Evolutionary conservation across 2,113 vertebrate genomes (phyloP), one percentile per base, ranked within the genome.

Genomic region (Megaceryle torquata): DNA sequence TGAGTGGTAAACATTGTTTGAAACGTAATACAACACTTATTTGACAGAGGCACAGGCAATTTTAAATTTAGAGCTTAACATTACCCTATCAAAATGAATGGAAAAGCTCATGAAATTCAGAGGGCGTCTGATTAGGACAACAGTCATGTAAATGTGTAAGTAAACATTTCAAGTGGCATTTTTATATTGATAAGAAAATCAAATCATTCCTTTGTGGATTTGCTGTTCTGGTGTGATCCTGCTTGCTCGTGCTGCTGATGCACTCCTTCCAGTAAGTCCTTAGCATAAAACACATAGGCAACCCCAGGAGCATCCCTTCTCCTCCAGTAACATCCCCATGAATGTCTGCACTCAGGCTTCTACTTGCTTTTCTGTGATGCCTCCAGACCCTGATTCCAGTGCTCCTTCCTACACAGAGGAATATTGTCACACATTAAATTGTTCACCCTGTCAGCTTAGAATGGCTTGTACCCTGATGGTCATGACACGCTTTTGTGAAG

Each of bases 1-100:
- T 39, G 57, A 92, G 39, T 39, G 57, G 35, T 82, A 95, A 94
- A 95, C 71, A 74, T 46, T 87, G 31, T 84, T 56, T 69, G 78
- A 95, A 88, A 93, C 37, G 31, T 61, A 91, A 91, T 54, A 35
- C 22, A 89, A 65, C 76, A 74, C 15, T 85, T 79, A 61, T 78
- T 79, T 82, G 71, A 89, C 39, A 82, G 48, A 89, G 5, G 26
- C 59, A 85, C 14, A 46, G 41, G n/a, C 13, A 82, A 48, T 86
- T 91, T 88, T 65, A 77, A 70, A 89, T 88, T 76, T 80, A 88
- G 50, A 87, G 60, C 56, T 37, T 48, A 87, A 88, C 35, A 46
- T 43, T 80, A 63, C 28, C 13, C 16, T 60, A 59, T 35, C 71
- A 89, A 91, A 82, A 70, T 33, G 75, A 90, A 59, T 48, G 22